Conservation (phyloP, 2,797 vertebrate genomes). For the Lacerta viridis region DNA sequence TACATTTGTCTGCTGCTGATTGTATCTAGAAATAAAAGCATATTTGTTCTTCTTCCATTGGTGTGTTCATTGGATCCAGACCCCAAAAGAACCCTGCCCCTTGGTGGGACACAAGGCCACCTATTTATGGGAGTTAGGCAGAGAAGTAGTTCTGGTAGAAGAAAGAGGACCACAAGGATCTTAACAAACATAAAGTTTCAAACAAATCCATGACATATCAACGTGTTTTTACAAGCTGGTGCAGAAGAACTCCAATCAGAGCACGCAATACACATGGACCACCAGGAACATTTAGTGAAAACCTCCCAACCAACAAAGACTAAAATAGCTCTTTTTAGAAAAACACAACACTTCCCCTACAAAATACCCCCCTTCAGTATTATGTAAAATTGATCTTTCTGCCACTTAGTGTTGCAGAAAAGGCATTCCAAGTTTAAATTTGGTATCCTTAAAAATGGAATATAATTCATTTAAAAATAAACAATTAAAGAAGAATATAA, state of each 20-base stretch:
- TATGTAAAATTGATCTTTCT: conserved; percentile 20
- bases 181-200: not conserved
- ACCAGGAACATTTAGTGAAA: conserved; percentile 41
- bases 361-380: not conserved
- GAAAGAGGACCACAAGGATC: not conserved
- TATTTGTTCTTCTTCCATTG: too few species aligned
- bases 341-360: not conserved
- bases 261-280: conserved; percentile 27
- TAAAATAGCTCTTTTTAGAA: not conserved
- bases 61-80: too few species aligned
- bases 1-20: too few species aligned
- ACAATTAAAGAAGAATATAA: not conserved
- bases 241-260: not conserved
- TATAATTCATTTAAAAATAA: not conserved
- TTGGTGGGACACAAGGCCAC: too few species aligned
- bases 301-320: not conserved
- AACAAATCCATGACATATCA: not conserved
- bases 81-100: too few species aligned
- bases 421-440: not conserved
- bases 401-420: conserved; percentile 4
- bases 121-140: too few species aligned
- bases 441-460: not conserved
- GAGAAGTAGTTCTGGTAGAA: not conserved
- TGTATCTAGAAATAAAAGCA: too few species aligned
- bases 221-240: not conserved